phyloP scores from a whole-genome alignment of 2,113 vertebrate species.

The Nanorana parkeri region DNA sequence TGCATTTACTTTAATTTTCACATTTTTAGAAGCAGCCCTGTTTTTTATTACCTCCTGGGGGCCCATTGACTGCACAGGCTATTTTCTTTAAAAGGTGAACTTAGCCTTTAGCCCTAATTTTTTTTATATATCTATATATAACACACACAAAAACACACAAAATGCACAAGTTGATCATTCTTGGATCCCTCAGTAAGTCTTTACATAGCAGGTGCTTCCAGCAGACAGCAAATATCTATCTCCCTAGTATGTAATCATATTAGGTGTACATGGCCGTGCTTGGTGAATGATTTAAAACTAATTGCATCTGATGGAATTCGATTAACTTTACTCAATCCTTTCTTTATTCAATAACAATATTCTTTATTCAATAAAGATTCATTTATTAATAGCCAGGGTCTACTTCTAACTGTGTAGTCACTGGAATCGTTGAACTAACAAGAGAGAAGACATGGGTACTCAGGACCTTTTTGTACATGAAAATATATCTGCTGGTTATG shows the following conservation, averaged over 20 bases:
- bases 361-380: constrained; percentile 66
- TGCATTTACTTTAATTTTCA: no score
- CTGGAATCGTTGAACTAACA: constrained; percentile 32
- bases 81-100: no score
- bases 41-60: no score
- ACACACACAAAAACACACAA: not conserved
- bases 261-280: constrained; percentile 39
- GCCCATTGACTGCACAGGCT: no score
- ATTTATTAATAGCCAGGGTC: constrained; percentile 70
- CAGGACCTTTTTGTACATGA: not conserved
- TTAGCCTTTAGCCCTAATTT: no score
- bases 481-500: constrained; percentile 9
- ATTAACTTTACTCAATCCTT: constrained; percentile 64
- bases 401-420: constrained; percentile 38
- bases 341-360: constrained; percentile 68
- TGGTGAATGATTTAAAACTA: constrained; percentile 53
- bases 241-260: constrained; percentile 46
- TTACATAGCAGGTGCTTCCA: constrained; percentile 14
- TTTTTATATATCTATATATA: no score
- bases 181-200: constrained; percentile 9
- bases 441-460: not conserved
- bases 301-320: constrained; percentile 55
- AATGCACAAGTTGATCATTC: constrained; percentile 2
- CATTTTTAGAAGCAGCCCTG: no score
- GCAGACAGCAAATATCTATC: constrained; percentile 45